Conservation (phyloP, 2,113 vertebrate genomes). For the Galbula dea region DNA sequence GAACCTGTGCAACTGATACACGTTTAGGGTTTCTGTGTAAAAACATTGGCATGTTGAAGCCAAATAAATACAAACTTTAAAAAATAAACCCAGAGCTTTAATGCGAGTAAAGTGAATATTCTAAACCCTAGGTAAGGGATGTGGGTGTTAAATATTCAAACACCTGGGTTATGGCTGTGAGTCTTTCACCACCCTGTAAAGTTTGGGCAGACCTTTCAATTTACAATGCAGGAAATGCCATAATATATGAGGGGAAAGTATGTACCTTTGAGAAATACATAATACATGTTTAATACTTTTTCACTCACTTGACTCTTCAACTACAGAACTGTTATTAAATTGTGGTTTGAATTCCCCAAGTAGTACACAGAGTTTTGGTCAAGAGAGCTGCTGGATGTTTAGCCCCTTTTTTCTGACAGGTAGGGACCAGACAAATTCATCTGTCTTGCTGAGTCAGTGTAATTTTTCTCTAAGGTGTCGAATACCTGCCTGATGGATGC, state of each 20-base stretch:
- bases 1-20: rapidly evolving
- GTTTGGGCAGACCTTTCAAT: background rate
- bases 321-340: background rate
- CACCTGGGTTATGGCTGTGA: background rate
- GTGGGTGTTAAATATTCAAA: background rate
- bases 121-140: background rate
- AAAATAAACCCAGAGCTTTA: background rate
- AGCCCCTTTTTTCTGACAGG: background rate
- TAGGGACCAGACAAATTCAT: background rate
- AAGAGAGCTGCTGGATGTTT: background rate
- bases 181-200: background rate
- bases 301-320: background rate
- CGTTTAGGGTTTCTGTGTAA: background rate
- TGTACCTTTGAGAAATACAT: background rate
- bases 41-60: background rate
- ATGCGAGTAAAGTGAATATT: background rate
- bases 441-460: background rate
- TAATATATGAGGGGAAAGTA: background rate
- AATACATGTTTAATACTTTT: background rate
- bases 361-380: background rate
- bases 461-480: background rate
- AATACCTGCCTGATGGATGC: background rate
- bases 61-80: background rate
- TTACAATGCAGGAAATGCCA: background rate
- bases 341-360: background rate